Percentiles rank a stretch among this genome's conserved stretches.
phyloP scores from a whole-genome alignment of 2,113 vertebrate species.

The Gallinago undulata region DNA sequence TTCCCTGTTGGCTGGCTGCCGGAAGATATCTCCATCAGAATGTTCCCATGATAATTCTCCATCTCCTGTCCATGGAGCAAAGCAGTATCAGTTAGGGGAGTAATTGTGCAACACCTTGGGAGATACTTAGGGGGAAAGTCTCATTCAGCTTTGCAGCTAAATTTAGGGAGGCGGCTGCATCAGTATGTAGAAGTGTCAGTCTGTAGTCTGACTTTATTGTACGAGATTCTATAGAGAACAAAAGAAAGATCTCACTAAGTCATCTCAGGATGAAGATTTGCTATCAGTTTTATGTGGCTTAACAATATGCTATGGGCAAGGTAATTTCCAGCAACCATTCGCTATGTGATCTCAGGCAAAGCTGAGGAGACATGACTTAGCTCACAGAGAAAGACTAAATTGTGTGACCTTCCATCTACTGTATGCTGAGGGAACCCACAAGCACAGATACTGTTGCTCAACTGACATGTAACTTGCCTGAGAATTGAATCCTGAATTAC shows the following conservation, averaged over 20 bases:
- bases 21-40: constrained; percentile 77
- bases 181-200: neutral
- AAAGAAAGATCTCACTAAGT: neutral
- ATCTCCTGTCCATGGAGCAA: constrained; percentile 70
- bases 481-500: neutral
- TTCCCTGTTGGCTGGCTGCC: constrained; percentile 83
- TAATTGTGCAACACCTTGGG: neutral
- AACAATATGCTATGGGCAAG: neutral
- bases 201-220: neutral
- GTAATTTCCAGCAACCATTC: neutral
- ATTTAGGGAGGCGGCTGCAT: neutral
- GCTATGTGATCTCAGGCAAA: neutral
- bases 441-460: neutral
- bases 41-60: constrained; percentile 81
- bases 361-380: neutral
- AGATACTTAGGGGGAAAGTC: neutral
- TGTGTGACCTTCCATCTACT: neutral
- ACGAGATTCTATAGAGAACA: neutral
- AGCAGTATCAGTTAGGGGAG: neutral
- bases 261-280: neutral
- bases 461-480: neutral
- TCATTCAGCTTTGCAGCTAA: neutral
- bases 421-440: neutral
- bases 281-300: neutral
- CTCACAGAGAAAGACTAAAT: neutral